Evolutionary conservation across 2,113 vertebrate genomes (phyloP).

Genomic region (Sceloporus tristichus): DNA sequence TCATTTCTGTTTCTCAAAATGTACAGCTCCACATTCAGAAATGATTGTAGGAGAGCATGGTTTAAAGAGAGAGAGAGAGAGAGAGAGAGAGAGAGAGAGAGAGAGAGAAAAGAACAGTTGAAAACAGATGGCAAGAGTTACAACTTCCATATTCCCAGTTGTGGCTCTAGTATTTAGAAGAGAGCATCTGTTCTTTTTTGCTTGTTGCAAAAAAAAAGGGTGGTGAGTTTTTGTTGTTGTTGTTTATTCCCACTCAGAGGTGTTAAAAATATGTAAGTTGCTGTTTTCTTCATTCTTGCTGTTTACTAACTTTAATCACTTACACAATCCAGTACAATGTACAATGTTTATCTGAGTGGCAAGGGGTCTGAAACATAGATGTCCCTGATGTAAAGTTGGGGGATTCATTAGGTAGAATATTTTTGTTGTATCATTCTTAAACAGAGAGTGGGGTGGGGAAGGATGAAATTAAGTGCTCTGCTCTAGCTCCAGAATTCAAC

Average conservation of each 20-base stretch:
- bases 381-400: slow-evolving; percentile 61
- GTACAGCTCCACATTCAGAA: slow-evolving; percentile 71
- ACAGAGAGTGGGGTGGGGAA: not conserved
- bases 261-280: slow-evolving; percentile 82
- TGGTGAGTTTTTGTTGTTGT: not conserved
- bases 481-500: not conserved
- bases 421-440: not conserved
- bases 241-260: slow-evolving; percentile 68
- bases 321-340: slow-evolving; percentile 72
- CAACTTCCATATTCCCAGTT: slow-evolving; percentile 83
- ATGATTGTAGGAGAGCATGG: slow-evolving; percentile 73
- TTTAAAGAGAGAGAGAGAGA: slow-evolving; percentile 50
- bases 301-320: slow-evolving; percentile 80
- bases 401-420: not conserved
- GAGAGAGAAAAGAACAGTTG: slow-evolving; percentile 78
- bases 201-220: slow-evolving; percentile 70
- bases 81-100: no score
- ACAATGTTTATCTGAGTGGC: slow-evolving; percentile 76
- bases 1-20: slow-evolving; percentile 38
- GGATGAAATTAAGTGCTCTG: slow-evolving; percentile 10
- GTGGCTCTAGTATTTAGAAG: slow-evolving; percentile 84
- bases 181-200: slow-evolving; percentile 82
- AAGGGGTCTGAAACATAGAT: slow-evolving; percentile 73
- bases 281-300: slow-evolving; percentile 81
- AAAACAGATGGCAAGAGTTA: slow-evolving; percentile 85